These are phyloP conservation scores for Melanotaenia boesemani DNA, from an alignment of 2,797 vertebrate species.

Conservation along the genomic window DNA sequence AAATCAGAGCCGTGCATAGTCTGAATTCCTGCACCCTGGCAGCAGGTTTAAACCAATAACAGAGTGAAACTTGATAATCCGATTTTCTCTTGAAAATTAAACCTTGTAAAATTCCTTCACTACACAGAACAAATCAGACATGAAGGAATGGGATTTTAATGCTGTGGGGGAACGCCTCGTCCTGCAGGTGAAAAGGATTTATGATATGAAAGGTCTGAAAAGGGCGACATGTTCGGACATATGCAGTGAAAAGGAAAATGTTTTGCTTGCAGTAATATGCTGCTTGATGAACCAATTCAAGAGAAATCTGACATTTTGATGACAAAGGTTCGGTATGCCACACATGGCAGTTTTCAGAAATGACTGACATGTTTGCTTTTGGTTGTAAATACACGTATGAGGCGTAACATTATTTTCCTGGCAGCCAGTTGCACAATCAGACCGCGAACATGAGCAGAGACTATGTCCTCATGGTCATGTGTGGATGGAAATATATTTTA, in stretches of 20 bases:
- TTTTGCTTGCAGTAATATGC: slow-evolving; percentile 17
- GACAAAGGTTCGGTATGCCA: background rate
- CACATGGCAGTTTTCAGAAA: background rate
- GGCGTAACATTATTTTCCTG: background rate
- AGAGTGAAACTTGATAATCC: background rate
- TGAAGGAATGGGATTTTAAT: background rate
- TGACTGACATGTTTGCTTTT: slow-evolving; percentile 10
- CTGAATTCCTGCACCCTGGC: slow-evolving; percentile 48
- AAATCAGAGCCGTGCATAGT: slow-evolving; percentile 39
- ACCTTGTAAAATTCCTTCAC: background rate
- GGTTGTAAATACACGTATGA: background rate
- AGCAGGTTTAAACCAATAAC: slow-evolving; percentile 20
- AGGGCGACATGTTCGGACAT: slow-evolving; percentile 47
- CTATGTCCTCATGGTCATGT: background rate
- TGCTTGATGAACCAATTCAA: slow-evolving; percentile 32
- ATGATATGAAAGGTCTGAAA: slow-evolving; percentile 24
- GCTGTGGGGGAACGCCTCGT: background rate
- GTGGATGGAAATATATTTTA: too few relatives aligned
- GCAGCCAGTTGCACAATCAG: slow-evolving; percentile 1
- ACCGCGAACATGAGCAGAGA: background rate
- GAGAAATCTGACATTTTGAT: background rate
- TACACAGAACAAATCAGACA: background rate
- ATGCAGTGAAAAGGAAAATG: slow-evolving; percentile 30
- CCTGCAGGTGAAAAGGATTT: slow-evolving; percentile 18
- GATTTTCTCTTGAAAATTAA: background rate